Evolutionary conservation across 2,797 vertebrate genomes (phyloP), one percentile per base, ranked within the genome.

Genomic region (Eulemur albifrons): DNA sequence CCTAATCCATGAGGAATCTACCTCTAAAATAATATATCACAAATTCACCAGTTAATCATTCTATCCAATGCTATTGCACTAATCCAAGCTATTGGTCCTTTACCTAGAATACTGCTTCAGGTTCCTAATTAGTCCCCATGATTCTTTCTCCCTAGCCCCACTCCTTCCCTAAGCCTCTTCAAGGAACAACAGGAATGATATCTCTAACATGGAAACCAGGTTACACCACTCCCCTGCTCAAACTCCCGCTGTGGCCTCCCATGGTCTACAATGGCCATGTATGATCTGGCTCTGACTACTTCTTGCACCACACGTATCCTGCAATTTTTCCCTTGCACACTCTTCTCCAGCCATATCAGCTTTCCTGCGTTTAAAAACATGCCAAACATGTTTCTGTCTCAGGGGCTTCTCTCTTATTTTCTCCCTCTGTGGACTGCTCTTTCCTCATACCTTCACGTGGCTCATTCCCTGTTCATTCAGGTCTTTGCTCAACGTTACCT

Each of bases 141-240:
- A 57, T 25, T 43, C 32, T 65, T 63, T 40, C 21, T 57, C 50
- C 3, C 13, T n/a, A 2, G n/a, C 8, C 30, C 5, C 5, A 20
- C 15, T 14, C 2, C 12, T 32, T 25, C 11, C 20, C 14, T 5
- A 35, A 7, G 1, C 54, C 6, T 85, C 43, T 69, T n/a, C 25
- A 54, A 2, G 52, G 50, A 48, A 57, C 4, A 85, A 32, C 7
- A 86, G 43, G 20, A 38, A 80, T 73, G 14, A 5, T 73, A 30
- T 20, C 76, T 90, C 14, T 45, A n/a, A 80, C 79, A 61, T 14
- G 4, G 9, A 52, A 43, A 14, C 5, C 8, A 61, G n/a, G 21
- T 17, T 3, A 8, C 18, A 6, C 1, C 10, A 61, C 14, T 59
- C 2, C 7, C 30, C 3, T 15, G 27, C 4, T 38, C 20, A 30